Percentiles rank a stretch among this genome's conserved stretches.
These are phyloP conservation scores for Rhagonycha fulva DNA, from an alignment of 2,888 invertebrate species.

Conservation along the genomic window DNA sequence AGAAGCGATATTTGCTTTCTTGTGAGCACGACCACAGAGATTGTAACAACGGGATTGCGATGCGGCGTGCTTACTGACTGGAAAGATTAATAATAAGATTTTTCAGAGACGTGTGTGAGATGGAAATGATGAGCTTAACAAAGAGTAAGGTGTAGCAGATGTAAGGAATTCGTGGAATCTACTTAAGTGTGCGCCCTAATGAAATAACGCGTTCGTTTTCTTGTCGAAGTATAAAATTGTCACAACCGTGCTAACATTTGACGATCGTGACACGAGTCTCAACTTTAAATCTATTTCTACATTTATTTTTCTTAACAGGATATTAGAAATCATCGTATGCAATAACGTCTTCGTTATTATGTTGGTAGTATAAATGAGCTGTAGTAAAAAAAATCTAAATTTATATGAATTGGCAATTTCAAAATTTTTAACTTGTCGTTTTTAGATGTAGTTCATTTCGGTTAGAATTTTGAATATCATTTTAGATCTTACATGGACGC, in stretches of 20 bases:
- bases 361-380: background rate
- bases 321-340: conserved; percentile 1
- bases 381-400: background rate
- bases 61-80: conserved; percentile 49
- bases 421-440: conserved; percentile 33
- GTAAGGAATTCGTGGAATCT: conserved; percentile 44
- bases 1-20: conserved; percentile 41
- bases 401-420: background rate
- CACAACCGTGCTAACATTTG: conserved; percentile 41
- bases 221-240: conserved; percentile 45
- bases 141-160: conserved; percentile 40
- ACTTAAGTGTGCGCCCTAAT: conserved; percentile 48
- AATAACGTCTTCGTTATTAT: background rate
- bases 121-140: conserved; percentile 49
- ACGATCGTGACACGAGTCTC: conserved; percentile 43
- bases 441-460: conserved; percentile 39
- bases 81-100: conserved; percentile 55
- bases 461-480: conserved; percentile 48
- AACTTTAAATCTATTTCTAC: conserved; percentile 25
- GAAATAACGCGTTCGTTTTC: conserved; percentile 47
- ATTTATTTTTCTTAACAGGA: conserved; percentile 1
- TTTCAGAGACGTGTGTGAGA: conserved; percentile 51
- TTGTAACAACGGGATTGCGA: conserved; percentile 48
- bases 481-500: conserved; percentile 40
- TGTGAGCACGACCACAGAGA: conserved; percentile 39